Percentiles rank a stretch among this genome's conserved stretches.
Evolutionary conservation across 2,797 vertebrate species (phyloP).

Genomic region (Sandelia bainsii): DNA sequence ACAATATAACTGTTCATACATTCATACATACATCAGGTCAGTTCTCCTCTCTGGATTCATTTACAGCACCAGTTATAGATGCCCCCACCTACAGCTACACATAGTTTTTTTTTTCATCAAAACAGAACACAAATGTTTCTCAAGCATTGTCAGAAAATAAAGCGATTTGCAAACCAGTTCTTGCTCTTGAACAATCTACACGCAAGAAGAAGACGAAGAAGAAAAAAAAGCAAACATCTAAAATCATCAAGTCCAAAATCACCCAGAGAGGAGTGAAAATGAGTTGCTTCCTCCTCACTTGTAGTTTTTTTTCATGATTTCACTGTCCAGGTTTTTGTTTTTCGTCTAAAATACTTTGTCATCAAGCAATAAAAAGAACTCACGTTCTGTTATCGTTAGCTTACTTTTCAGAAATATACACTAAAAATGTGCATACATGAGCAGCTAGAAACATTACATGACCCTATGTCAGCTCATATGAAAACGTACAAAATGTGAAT

Average conservation of each 20-base stretch:
- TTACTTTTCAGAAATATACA: conserved; percentile 98
- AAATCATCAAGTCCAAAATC: conserved; percentile 71
- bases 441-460: conserved; percentile 98
- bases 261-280: conserved; percentile 74
- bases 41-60: conserved; percentile 86
- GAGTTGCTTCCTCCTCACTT: conserved; percentile 82
- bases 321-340: conserved; percentile 82
- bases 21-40: conserved; percentile 92
- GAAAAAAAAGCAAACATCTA: conserved; percentile 55
- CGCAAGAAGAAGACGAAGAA: conserved; percentile 80
- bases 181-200: conserved; percentile 93
- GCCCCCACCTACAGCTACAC: conserved; percentile 90
- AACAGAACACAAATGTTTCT: conserved; percentile 90
- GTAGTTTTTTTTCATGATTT: conserved; percentile 59
- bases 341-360: conserved; percentile 90
- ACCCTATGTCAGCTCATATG: conserved; percentile 98
- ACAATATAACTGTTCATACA: conserved; percentile 89
- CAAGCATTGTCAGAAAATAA: conserved; percentile 96
- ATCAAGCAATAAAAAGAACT: conserved; percentile 94
- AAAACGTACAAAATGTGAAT: conserved; percentile 99
- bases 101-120: conserved; percentile 71
- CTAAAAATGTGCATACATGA: conserved; percentile 97
- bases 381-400: conserved; percentile 88
- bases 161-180: conserved; percentile 91
- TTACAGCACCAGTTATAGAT: conserved; percentile 90